Conservation (phyloP, 35 echinoderm and acorn worm species). For the Ophiothrix spiculata region DNA sequence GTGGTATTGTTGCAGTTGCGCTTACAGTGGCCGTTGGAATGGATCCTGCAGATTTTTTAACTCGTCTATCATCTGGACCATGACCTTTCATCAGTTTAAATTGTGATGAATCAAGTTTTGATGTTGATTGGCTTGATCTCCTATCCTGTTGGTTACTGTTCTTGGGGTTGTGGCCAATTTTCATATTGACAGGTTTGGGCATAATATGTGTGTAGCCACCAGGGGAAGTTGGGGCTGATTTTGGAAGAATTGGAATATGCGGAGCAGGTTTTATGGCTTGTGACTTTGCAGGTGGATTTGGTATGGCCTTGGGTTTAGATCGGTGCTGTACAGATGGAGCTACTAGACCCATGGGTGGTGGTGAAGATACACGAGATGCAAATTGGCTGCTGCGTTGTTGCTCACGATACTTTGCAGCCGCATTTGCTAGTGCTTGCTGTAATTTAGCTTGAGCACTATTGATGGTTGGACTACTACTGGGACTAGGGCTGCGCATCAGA, state of each 20-base stretch:
- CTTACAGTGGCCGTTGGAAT: neutral
- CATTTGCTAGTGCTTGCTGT: neutral
- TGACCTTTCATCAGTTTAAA: neutral
- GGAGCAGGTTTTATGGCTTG: neutral
- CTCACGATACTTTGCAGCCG: neutral
- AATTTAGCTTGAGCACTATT: neutral
- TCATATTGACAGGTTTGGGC: neutral
- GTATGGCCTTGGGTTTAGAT: neutral
- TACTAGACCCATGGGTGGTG: neutral
- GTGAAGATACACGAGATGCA: neutral
- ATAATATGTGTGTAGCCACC: neutral
- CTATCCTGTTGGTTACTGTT: too few species aligned
- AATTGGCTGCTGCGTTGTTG: neutral
- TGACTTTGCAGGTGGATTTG: neutral
- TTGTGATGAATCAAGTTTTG: neutral
- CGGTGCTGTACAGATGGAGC: neutral
- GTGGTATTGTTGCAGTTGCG: neutral
- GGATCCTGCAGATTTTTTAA: neutral
- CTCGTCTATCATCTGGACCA: neutral
- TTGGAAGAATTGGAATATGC: neutral
- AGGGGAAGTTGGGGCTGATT: too few species aligned
- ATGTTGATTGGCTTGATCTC: neutral
- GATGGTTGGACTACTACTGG: neutral
- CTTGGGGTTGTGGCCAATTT: neutral
- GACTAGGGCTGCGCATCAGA: neutral